Base-by-base conservation (phyloP, 2,113 vertebrate genomes). In the Macheiramphus alcinus region DNA sequence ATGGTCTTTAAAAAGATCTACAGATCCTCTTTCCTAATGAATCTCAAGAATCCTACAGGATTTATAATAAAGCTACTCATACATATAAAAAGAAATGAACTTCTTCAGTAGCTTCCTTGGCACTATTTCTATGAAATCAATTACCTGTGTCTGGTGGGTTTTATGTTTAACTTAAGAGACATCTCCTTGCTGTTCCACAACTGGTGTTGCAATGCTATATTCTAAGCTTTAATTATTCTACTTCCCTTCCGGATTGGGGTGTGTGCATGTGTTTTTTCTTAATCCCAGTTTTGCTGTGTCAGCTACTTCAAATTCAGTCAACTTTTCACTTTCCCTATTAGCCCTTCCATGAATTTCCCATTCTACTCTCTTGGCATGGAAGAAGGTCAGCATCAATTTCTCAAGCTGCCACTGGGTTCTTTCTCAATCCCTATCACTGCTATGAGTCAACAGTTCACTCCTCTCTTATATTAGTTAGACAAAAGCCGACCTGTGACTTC, bases 1-100 rank as follows among this genome's bases (percentile, higher is more conserved):
- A 98, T 98, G 97, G 97, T 97, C 95, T 97, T 97, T 95, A 86
- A 92, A 97, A 97, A 94, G 95, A 97, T 98, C 68, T 95, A 93
- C 92, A 95, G 88, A 96, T 93, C 90, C n/a, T 97, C 50, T 85
- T 53, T 83, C 86, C 56, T 97, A 97, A 97, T 87, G 93, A 98
- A 97, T 83, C 81, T 93, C 59, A 87, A 89, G 80, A 97, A 97
- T 96, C 91, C 94, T 97, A 34, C 55, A 96, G 87, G 97, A 96
- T 94, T 98, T 97, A 48, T 63, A 93, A 96, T 83, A 95, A 97
- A 79, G 66, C 79, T 87, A 50, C 76, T 97, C 90, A 97, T 94
- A 93, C 56, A 92, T 94, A 94, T 94, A 80, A 96, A 97, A 98
- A 97, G 76, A 94, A 97, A 96, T 80, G 16, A 87, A 73, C 70